Evolutionary conservation across 2,888 invertebrate species (phyloP).

Genomic region (Pasiphila rectangulata): DNA sequence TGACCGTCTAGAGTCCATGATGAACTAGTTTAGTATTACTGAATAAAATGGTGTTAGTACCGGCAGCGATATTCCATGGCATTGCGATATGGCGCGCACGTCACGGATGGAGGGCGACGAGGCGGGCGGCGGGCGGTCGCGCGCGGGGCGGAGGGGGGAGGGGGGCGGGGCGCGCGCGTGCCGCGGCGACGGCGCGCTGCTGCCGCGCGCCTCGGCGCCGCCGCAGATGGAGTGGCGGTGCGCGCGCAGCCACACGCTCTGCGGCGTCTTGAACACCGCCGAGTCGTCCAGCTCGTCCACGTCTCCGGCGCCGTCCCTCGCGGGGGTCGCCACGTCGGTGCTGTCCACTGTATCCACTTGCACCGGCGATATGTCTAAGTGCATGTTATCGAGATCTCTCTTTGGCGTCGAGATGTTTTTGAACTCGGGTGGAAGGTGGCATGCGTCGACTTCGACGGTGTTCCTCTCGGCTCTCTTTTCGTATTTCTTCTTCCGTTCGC

Average conservation of each 20-base stretch:
- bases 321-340: constrained; percentile 57
- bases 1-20: constrained; percentile 47
- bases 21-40: constrained; percentile 66
- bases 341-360: constrained; percentile 75
- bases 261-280: constrained; percentile 68
- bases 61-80: constrained; percentile 81
- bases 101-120: constrained; percentile 69
- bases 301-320: constrained; percentile 40
- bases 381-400: constrained; percentile 61
- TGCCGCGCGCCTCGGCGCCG: constrained; percentile 45
- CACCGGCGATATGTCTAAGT: constrained; percentile 69
- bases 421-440: constrained; percentile 56
- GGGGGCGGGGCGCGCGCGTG: constrained; percentile 36
- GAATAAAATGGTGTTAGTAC: constrained; percentile 82
- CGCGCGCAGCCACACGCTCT: constrained; percentile 60
- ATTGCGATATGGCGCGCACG: constrained; percentile 75
- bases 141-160: constrained; percentile 46
- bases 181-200: constrained; percentile 35
- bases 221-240: constrained; percentile 68
- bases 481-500: constrained; percentile 76
- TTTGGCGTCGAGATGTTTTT: constrained; percentile 67
- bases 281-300: constrained; percentile 70
- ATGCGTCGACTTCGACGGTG: constrained; percentile 66
- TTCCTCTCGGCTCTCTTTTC: constrained; percentile 69
- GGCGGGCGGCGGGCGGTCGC: constrained; percentile 64